Conservation (phyloP, 2,888 invertebrate genomes). For the Catocala fraxini region DNA sequence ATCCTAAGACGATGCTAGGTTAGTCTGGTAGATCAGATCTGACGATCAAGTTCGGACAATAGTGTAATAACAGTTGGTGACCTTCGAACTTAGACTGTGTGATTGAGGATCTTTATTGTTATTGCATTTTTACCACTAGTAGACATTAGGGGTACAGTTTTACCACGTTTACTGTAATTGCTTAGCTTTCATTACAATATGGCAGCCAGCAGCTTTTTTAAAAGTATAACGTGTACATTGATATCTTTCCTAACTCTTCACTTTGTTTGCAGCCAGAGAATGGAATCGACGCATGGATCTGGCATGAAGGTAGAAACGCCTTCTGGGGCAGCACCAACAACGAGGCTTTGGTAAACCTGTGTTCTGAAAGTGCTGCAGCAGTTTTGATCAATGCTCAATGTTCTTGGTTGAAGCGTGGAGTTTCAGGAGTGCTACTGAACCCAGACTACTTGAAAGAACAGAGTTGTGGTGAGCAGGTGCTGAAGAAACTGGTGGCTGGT, state of each 20-base stretch:
- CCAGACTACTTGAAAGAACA: conserved; percentile 65
- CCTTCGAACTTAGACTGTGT: no score
- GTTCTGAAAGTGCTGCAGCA: conserved; percentile 66
- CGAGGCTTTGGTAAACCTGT: conserved; percentile 72
- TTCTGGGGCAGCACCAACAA: conserved; percentile 64
- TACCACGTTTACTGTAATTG: no score
- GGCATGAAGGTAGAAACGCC: conserved; percentile 63
- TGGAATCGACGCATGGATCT: conserved; percentile 64
- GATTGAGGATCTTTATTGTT: no score
- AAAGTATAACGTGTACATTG: no score
- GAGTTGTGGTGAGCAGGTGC: conserved; percentile 64
- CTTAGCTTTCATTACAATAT: no score
- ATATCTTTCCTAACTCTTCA: not conserved
- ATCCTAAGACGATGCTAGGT: no score
- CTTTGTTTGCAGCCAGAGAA: conserved; percentile 42
- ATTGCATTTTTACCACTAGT: no score
- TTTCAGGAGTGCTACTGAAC: conserved; percentile 68
- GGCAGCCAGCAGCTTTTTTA: no score
- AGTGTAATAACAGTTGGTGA: no score
- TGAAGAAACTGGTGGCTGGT: conserved; percentile 68
- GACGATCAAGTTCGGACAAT: no score
- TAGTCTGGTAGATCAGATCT: no score
- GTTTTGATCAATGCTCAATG: conserved; percentile 71
- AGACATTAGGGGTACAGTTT: no score
- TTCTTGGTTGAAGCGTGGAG: conserved; percentile 73